Evolutionary conservation across 2,113 vertebrate genomes (phyloP).

Genomic region (Brachionichthys hirsutus): DNA sequence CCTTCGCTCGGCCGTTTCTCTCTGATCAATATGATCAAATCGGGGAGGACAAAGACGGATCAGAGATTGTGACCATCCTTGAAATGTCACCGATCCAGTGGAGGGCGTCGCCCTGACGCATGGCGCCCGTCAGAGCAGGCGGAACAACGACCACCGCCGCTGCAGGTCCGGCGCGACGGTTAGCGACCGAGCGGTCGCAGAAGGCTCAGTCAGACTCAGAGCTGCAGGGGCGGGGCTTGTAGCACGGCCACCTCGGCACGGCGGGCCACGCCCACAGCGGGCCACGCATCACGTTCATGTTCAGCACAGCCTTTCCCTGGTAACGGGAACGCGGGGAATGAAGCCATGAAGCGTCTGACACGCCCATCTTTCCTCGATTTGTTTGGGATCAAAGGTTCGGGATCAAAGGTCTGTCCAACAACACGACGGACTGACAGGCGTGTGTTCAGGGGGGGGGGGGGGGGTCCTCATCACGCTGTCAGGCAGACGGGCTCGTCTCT

Average conservation of each 20-base stretch:
- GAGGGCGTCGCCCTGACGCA: conserved; percentile 84
- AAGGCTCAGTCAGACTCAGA: conserved; percentile 46
- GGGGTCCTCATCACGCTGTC: conserved; percentile 60
- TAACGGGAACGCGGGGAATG: conserved; percentile 63
- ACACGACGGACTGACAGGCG: conserved; percentile 56
- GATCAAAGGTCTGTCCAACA: conserved; percentile 69
- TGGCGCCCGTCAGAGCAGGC: conserved; percentile 80
- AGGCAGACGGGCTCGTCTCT: conserved; percentile 45
- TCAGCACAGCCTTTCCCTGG: conserved; percentile 53
- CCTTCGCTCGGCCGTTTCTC: conserved; percentile 73
- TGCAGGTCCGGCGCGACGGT: conserved; percentile 74
- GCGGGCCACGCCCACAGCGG: conserved; percentile 16
- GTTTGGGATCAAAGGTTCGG: conserved; percentile 69
- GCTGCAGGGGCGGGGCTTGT: conserved; percentile 2
- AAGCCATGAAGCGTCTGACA: conserved; percentile 65
- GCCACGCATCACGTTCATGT: conserved; percentile 57
- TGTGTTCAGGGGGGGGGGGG: conserved; percentile 40
- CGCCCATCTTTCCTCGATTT: conserved; percentile 56
- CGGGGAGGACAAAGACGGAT: conserved; percentile 81
- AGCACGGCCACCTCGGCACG: conserved; percentile 10
- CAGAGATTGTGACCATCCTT: conserved; percentile 84
- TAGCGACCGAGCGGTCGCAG: conserved; percentile 64
- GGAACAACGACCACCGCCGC: conserved; percentile 78
- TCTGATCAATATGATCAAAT: conserved; percentile 84
- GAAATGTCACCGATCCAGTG: conserved; percentile 87